These are phyloP conservation scores for Cryptoprocta ferox DNA, from an alignment of 2,797 vertebrate genomes.

Conservation along the genomic window DNA sequence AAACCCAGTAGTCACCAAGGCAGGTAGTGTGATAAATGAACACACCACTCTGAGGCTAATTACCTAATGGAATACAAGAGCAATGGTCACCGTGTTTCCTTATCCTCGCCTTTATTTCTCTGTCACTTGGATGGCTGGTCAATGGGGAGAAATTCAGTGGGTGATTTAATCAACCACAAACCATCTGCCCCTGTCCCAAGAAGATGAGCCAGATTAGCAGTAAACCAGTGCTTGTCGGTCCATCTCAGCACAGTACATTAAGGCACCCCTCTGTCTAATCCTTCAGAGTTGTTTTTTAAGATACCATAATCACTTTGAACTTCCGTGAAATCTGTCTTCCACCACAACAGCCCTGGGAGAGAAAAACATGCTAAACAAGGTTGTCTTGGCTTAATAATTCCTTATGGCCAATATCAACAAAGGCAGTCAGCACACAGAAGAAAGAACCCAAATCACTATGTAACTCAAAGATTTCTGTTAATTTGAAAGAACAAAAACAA, in stretches of 20 bases:
- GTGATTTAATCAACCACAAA: constrained; percentile 71
- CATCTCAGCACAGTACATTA: constrained; percentile 72
- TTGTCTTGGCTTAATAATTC: constrained; percentile 83
- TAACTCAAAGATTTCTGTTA: constrained; percentile 77
- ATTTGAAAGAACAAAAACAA: constrained; percentile 85
- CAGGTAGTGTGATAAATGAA: constrained; percentile 89
- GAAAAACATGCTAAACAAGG: constrained; percentile 77
- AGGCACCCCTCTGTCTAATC: constrained; percentile 81
- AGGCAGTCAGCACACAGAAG: constrained; percentile 83
- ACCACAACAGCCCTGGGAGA: constrained; percentile 88
- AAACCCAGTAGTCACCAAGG: constrained; percentile 82
- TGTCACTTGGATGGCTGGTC: constrained; percentile 84
- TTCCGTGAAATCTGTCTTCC: constrained; percentile 93
- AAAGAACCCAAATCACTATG: constrained; percentile 81
- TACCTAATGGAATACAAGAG: constrained; percentile 85
- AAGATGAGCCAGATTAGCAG: constrained; percentile 82
- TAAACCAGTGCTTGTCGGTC: constrained; percentile 79
- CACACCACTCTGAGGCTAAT: constrained; percentile 82
- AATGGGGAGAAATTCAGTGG: constrained; percentile 68
- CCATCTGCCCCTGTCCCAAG: constrained; percentile 69
- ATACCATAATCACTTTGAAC: constrained; percentile 87
- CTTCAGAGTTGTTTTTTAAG: constrained; percentile 85
- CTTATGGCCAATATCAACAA: constrained; percentile 76
- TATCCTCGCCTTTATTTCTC: constrained; percentile 80
- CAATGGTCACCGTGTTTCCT: constrained; percentile 86